phyloP scores from a whole-genome alignment of 2,113 vertebrate species.

The Microtus richardsoni region DNA sequence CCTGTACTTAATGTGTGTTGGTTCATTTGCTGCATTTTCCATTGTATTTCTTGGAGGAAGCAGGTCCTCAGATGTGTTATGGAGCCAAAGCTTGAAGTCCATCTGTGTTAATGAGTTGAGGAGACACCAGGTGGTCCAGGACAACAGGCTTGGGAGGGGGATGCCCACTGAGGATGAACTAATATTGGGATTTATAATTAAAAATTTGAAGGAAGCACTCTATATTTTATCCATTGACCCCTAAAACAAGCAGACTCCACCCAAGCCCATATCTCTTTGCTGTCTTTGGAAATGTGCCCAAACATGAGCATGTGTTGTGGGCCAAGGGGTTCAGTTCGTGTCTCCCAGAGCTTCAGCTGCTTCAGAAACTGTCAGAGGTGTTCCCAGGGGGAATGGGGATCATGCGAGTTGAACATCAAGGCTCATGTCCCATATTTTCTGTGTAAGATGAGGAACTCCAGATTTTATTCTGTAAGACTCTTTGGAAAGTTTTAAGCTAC shows the following conservation, averaged over 20 bases:
- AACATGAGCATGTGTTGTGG: neutral
- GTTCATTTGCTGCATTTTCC: conserved; percentile 64
- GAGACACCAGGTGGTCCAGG: neutral
- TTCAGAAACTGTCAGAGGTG: neutral
- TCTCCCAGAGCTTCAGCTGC: neutral
- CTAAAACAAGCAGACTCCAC: neutral
- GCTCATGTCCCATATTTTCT: neutral
- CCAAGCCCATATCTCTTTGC: neutral
- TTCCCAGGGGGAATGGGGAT: neutral
- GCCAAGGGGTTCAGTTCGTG: neutral
- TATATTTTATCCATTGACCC: neutral
- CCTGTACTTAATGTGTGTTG: conserved; percentile 59
- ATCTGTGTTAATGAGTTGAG: neutral
- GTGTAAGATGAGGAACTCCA: conserved; percentile 4
- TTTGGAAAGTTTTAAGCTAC: conserved; percentile 16
- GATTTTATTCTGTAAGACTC: conserved; percentile 27
- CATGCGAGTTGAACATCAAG: neutral
- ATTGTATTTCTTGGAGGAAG: conserved; percentile 67
- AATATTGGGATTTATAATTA: neutral
- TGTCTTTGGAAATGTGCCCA: neutral
- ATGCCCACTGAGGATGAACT: neutral
- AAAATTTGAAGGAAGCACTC: neutral
- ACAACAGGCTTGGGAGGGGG: neutral
- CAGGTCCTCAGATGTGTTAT: conserved; percentile 3
- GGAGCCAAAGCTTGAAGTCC: neutral